A percentile compares a stretch with the other conserved stretches of the same genome.
Conservation (phyloP, 1,140 invertebrate species). For the Cyrtorhinus lividipennis region DNA sequence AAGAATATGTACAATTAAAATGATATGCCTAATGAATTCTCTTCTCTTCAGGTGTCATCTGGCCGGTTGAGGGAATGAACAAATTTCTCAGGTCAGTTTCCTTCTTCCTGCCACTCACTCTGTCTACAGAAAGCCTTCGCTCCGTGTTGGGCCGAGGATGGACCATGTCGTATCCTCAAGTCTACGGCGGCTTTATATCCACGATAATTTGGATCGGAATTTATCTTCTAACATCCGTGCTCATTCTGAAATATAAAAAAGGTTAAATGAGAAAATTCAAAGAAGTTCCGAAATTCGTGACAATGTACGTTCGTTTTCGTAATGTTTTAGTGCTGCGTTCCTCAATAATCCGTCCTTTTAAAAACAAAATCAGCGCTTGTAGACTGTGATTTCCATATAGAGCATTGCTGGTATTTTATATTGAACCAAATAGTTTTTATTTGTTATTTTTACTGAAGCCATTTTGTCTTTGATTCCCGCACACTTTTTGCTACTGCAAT, state of each 20-base stretch:
- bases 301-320: too few species aligned
- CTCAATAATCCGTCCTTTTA: too few species aligned
- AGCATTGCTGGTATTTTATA: too few species aligned
- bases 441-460: too few species aligned
- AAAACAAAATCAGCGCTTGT: too few species aligned
- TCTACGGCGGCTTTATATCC: conserved; percentile 77
- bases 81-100: conserved; percentile 60
- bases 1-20: conserved; percentile 6
- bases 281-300: too few species aligned
- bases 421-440: too few species aligned
- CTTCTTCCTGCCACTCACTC: conserved; percentile 70
- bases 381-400: too few species aligned
- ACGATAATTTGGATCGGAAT: conserved; percentile 75
- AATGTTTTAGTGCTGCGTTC: too few species aligned
- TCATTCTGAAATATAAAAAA: conserved; percentile 62
- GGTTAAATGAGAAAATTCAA: conserved; percentile 34
- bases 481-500: too few species aligned
- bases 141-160: conserved; percentile 82
- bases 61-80: conserved; percentile 82
- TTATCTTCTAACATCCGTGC: conserved; percentile 67
- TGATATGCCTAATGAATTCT: not conserved
- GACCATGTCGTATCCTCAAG: conserved; percentile 61
- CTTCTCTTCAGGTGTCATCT: conserved; percentile 53
- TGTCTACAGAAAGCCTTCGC: conserved; percentile 77
- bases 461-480: too few species aligned